A percentile compares a stretch with the other conserved stretches of the same genome.
These are phyloP conservation scores for Anadara kagoshimensis DNA, from an alignment of 1,140 invertebrate species.

Conservation along the genomic window DNA sequence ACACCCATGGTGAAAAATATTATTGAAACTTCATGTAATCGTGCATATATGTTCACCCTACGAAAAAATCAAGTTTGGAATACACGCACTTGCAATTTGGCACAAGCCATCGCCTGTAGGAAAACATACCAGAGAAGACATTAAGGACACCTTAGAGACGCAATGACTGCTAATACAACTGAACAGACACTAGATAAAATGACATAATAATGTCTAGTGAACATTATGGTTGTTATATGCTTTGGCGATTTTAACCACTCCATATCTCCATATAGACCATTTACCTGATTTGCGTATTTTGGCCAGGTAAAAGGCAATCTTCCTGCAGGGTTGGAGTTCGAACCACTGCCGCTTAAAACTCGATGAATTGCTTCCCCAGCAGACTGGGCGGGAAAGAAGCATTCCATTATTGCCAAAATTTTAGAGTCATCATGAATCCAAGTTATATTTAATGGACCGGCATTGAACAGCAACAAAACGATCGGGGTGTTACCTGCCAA, in stretches of 20 bases:
- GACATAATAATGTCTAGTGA: too few species aligned
- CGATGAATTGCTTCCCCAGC: slow-evolving; percentile 62
- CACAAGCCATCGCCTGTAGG: too few species aligned
- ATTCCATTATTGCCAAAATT: slow-evolving; percentile 63
- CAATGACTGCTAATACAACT: too few species aligned
- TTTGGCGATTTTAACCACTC: too few species aligned
- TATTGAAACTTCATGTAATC: not conserved
- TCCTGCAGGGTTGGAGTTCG: slow-evolving; percentile 59
- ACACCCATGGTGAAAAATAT: not conserved
- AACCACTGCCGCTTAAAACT: slow-evolving; percentile 50
- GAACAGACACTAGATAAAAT: too few species aligned
- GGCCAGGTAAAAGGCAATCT: slow-evolving; percentile 67
- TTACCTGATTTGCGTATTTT: slow-evolving; percentile 50
- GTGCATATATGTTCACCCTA: not conserved
- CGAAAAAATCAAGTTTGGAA: not conserved
- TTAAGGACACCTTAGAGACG: too few species aligned
- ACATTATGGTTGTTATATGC: too few species aligned
- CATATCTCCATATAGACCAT: not conserved
- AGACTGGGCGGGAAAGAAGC: slow-evolving; percentile 68
- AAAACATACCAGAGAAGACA: too few species aligned
- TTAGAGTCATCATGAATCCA: slow-evolving; percentile 43
- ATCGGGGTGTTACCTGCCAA: slow-evolving; percentile 41
- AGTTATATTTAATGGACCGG: slow-evolving; percentile 64
- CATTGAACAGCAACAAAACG: slow-evolving; percentile 65
- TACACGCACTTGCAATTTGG: too few species aligned